Base-by-base conservation (phyloP, 2,888 invertebrate genomes). In the Drosophila kambysellisi region DNA sequence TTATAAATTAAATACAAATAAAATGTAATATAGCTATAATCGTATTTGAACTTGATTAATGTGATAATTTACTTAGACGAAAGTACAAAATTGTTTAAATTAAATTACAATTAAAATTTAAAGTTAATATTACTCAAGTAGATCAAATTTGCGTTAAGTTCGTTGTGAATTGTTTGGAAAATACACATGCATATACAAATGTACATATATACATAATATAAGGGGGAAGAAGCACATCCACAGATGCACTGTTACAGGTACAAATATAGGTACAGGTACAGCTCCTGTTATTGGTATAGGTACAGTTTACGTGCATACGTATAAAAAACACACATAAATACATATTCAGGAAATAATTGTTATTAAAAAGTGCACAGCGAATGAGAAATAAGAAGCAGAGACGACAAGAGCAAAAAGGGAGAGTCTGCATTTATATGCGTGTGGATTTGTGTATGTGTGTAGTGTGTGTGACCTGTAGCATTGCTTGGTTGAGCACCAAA, bases 401-500 rank as follows among this genome's bases (percentile, higher is more conserved):
- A 25, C 20, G 20, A 20, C 8, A 4, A 15, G 46, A 46, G 15
- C 46, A 25, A 25, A 46, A 46, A 46, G 20, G 46, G 20, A 46
- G 20, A 20, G 20, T 7, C 15, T 39, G 56, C 17, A 41, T 20
- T 17, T 30, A 57, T 43, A 12, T 33, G 15, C 25, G n/a, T n/a
- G 20, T 32, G 8, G 25, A 4, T 50, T 9, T 37, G 20, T 25
- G 20, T 29, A 25, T 25, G 20, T 25, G 25, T 25, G 25, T 25
- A 25, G 6, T 20, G 7, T 50, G 3, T 41, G 29, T 46, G 39
- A 37, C 41, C 48, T 59, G 52, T 43, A 46, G 29, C 43, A 41
- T 50, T 61, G 75, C 35, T 74, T 74, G 67, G 57, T 11, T 56
- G 39, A 56, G 29, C 59, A 39, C 32, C 66, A 61, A 70, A 75